Conservation (phyloP, 37 sponge, comb jelly and placozoan genomes). For the Lycopodina hypogea region DNA sequence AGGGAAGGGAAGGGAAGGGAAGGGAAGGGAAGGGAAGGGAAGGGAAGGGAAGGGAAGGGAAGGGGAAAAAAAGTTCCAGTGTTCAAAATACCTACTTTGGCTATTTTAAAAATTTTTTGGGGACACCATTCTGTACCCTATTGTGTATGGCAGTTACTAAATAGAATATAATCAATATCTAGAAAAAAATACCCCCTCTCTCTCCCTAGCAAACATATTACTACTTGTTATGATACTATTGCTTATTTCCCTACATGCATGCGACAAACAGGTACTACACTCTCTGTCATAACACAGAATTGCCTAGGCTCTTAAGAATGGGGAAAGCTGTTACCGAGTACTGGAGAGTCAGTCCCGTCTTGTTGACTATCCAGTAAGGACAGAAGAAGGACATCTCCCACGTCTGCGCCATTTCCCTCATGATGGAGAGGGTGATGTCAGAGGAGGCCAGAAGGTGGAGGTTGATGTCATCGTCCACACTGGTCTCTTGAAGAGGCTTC, state of each 20-base stretch:
- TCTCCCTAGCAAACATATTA: no score
- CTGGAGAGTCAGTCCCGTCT: conserved; percentile 63
- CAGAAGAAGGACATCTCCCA: conserved; percentile 60
- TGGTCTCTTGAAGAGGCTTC: neutral
- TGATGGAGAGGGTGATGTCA: neutral
- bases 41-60: conserved; percentile 10
- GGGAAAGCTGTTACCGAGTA: conserved; percentile 54
- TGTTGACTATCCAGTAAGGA: conserved; percentile 88
- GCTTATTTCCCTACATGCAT: no score
- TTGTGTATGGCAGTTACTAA: no score
- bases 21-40: conserved; percentile 17
- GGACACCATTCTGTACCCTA: no score
- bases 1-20: conserved; percentile 15
- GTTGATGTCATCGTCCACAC: neutral
- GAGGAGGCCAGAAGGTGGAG: conserved; percentile 5
- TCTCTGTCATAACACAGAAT: no score
- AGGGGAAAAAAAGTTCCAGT: neutral
- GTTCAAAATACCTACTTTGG: no score
- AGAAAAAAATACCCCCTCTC: no score
- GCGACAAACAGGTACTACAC: no score
- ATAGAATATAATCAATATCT: no score
- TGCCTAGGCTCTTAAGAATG: no score
- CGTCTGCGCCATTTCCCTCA: conserved; percentile 36
- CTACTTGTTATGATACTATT: no score
- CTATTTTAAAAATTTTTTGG: no score